phyloP scores from a whole-genome alignment of 2,797 vertebrate species.

The Coccyzus lansbergi region DNA sequence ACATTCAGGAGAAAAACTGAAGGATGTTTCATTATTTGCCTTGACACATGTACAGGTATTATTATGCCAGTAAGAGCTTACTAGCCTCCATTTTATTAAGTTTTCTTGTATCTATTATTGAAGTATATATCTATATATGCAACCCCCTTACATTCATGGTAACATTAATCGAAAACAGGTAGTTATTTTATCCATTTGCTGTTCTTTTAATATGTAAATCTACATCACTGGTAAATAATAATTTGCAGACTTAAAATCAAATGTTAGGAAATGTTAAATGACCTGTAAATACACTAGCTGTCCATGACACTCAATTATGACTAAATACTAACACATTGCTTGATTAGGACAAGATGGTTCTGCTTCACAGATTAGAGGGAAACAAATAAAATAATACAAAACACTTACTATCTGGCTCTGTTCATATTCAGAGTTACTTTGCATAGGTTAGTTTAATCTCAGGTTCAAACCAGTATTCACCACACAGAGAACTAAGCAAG shows the following conservation, averaged over 20 bases:
- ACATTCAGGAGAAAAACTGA: not conserved
- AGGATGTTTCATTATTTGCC: not conserved
- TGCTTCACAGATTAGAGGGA: not conserved
- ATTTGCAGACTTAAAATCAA: not conserved
- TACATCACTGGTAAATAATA: not conserved
- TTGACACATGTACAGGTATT: not conserved
- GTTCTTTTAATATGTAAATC: not conserved
- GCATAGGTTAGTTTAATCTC: not conserved
- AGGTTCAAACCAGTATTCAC: not conserved
- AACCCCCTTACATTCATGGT: not conserved
- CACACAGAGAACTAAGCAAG: not conserved
- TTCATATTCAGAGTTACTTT: not conserved
- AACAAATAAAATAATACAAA: not conserved
- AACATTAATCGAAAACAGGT: not conserved
- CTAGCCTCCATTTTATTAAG: not conserved
- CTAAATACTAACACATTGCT: not conserved
- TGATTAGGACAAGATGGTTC: not conserved
- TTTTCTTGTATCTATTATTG: not conserved
- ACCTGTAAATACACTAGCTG: not conserved
- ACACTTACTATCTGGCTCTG: not conserved
- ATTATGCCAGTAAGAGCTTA: not conserved
- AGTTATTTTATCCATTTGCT: not conserved
- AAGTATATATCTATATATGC: not conserved
- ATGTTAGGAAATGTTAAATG: not conserved
- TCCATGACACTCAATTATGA: not conserved